Evolutionary conservation across 2,113 vertebrate genomes (phyloP).

Genomic region (Lanius ludovicianus): DNA sequence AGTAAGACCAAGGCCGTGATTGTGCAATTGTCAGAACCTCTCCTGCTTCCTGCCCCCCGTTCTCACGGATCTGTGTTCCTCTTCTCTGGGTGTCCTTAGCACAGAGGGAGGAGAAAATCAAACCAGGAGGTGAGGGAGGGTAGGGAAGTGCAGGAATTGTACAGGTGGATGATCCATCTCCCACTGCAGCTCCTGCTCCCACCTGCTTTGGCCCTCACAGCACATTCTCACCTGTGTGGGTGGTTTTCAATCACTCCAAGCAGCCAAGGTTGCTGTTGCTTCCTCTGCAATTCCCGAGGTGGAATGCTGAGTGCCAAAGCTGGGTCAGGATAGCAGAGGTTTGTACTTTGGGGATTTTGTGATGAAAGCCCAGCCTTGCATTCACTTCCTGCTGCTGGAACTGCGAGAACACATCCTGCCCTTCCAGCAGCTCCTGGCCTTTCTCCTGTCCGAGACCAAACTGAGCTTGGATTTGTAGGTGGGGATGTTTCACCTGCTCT

Average conservation of each 20-base stretch:
- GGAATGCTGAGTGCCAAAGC: not conserved
- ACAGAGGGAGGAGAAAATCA: not conserved
- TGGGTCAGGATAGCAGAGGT: not conserved
- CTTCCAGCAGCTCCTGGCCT: not conserved
- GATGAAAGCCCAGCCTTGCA: not conserved
- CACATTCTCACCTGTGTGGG: not conserved
- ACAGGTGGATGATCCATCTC: not conserved
- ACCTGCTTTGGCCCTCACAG: not conserved
- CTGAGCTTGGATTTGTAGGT: constrained; percentile 38
- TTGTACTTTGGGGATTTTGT: rapidly evolving
- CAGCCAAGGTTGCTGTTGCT: not conserved
- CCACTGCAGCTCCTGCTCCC: not conserved
- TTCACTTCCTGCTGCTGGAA: not conserved
- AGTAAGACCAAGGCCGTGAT: rapidly evolving
- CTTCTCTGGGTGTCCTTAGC: not conserved
- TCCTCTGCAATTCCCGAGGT: not conserved
- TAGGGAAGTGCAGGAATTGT: not conserved
- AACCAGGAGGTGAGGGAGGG: not conserved
- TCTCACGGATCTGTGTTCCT: not conserved
- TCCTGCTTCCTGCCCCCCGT: not conserved
- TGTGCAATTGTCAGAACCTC: not conserved
- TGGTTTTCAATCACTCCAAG: not conserved
- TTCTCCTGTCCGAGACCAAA: not conserved
- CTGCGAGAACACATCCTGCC: not conserved
- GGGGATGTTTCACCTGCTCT: constrained; percentile 59